Percentiles rank a stretch among this genome's conserved stretches.
Conservation (phyloP, 2,888 invertebrate species). For the Cepaea hortensis region DNA sequence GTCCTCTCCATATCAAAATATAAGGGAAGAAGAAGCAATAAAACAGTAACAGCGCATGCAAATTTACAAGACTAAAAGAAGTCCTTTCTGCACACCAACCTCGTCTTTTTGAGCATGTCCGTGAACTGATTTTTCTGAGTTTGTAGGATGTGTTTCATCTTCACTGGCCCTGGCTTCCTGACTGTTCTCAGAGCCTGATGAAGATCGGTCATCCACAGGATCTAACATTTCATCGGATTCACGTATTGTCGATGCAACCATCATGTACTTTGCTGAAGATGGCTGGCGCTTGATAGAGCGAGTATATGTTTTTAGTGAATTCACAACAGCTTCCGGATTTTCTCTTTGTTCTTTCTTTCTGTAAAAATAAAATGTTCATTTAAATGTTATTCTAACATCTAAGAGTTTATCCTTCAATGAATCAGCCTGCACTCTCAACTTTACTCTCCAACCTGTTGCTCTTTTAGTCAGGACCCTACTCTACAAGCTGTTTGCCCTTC, state of each 20-base stretch:
- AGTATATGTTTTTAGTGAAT: conserved; percentile 93
- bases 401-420: too few relatives aligned
- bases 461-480: too few relatives aligned
- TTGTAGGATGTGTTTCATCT: not conserved
- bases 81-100: not conserved
- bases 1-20: too few relatives aligned
- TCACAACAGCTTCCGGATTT: conserved; percentile 92
- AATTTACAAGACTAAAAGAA: not conserved
- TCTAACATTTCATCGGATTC: conserved; percentile 64
- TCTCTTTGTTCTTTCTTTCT: conserved; percentile 86
- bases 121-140: not conserved
- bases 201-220: conserved; percentile 79
- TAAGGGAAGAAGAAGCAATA: too few relatives aligned
- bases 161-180: not conserved
- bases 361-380: conserved; percentile 1
- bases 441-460: too few relatives aligned
- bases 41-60: not conserved
- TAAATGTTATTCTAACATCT: not conserved
- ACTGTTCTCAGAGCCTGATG: conserved; percentile 27
- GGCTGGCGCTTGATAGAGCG: conserved; percentile 67
- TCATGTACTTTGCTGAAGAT: conserved; percentile 55
- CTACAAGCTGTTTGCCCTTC: too few relatives aligned
- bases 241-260: conserved; percentile 61
- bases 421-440: too few relatives aligned
- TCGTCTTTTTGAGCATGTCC: not conserved